Evolutionary conservation across 2,888 invertebrate species (phyloP), one percentile per base, ranked within the genome.

Genomic region (Anarsia innoxiella): DNA sequence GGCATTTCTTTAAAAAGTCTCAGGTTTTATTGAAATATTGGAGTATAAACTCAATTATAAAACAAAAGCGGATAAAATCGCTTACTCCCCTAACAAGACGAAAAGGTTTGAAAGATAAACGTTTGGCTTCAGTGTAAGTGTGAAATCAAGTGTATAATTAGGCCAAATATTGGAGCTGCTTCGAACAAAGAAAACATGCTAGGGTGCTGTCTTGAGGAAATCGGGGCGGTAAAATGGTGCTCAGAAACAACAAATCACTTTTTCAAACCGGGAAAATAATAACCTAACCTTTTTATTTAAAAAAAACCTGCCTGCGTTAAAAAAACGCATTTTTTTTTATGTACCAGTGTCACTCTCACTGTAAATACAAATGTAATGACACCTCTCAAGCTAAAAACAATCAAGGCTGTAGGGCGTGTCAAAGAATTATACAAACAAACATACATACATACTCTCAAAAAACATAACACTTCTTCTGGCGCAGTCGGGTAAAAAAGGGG

Each of bases 91-190:
- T 19, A 33, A 14, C 14, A 23, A 30, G 29, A 12, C 23, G 28
- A 33, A 31, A 23, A 28, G 30, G 43, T 42, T 46, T 48, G 53
- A 48, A 66, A 70, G 66, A 66, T 64, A 65, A 67, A 66, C 64
- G 51, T 40, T 41, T 44, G 37, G 54, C 58, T 53, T 54, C 54
- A 49, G 59, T 56, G 57, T 56, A 64, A 70, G 73, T 71, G 74
- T 71, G 72, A 75, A 75, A 75, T 75, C 71, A 70, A 65, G 60
- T 70, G 73, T 61, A 67, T 73, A 75, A 75, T 74, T 72, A 63
- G 67, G 48, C 53, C 69, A 73, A 74, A 75, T 73, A 75, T 75
- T 75, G 77, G 70, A 58, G 54, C 64, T 61, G 63, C 53, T 65
- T 56, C 59, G 53, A 68, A 72, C 74, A 76, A 75, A 76, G 74